A percentile compares a stretch with the other conserved stretches of the same genome.
Conservation (phyloP, 1,140 invertebrate species). For the Agrilus planipennis region DNA sequence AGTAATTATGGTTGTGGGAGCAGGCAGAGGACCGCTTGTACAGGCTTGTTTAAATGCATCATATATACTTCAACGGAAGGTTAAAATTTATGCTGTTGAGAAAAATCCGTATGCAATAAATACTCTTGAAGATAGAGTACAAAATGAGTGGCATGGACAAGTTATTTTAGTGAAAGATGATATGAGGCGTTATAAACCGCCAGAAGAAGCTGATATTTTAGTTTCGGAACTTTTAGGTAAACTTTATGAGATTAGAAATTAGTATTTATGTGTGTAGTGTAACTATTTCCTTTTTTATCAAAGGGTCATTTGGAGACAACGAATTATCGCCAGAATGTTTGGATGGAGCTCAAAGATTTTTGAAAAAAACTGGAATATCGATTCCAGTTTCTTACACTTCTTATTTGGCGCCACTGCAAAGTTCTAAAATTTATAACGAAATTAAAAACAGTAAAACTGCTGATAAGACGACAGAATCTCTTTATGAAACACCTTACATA, state of each 20-base stretch:
- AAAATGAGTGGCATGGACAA: slow-evolving; percentile 69
- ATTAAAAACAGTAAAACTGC: slow-evolving; percentile 33
- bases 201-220: slow-evolving; percentile 86
- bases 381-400: slow-evolving; percentile 88
- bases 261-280: background rate
- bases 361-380: slow-evolving; percentile 74
- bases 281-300: no score
- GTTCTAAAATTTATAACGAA: slow-evolving; percentile 63
- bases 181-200: slow-evolving; percentile 76
- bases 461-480: slow-evolving; percentile 26
- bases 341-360: slow-evolving; percentile 81
- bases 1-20: slow-evolving; percentile 86
- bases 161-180: slow-evolving; percentile 69
- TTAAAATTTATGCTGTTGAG: slow-evolving; percentile 88
- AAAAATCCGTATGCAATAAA: slow-evolving; percentile 96
- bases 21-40: slow-evolving; percentile 91
- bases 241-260: background rate
- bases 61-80: slow-evolving; percentile 32
- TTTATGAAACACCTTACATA: slow-evolving; percentile 78
- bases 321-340: slow-evolving; percentile 98
- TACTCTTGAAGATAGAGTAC: slow-evolving; percentile 68
- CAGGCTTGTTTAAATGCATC: slow-evolving; percentile 73
- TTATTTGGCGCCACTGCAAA: slow-evolving; percentile 78
- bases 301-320: slow-evolving; percentile 98
- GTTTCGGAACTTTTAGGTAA: slow-evolving; percentile 89